These are phyloP conservation scores for Heliconius eleuchia DNA, from an alignment of 1,140 invertebrate genomes.

Conservation along the genomic window DNA sequence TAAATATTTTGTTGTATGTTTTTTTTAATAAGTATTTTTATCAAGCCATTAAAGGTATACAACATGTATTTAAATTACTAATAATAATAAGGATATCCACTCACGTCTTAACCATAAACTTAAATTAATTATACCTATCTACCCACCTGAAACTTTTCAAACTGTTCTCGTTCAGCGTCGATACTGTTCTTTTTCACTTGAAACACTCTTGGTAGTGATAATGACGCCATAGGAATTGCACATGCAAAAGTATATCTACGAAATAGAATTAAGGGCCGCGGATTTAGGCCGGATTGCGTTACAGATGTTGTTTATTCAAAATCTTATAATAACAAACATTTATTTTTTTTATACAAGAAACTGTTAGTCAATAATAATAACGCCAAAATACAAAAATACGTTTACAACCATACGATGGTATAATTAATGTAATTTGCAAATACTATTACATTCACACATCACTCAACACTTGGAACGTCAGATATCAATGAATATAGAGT, in stretches of 20 bases:
- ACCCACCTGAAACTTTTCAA: conserved; percentile 88
- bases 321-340: not conserved
- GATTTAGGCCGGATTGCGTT: not conserved
- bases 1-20: not conserved
- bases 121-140: not conserved
- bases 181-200: conserved; percentile 87
- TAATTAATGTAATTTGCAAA: conserved; percentile 3
- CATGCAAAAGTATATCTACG: conserved; percentile 58
- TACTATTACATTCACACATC: conserved; percentile 2
- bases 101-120: not conserved
- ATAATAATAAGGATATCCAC: not conserved
- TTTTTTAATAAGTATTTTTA: not conserved
- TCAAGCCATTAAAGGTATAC: too few species aligned
- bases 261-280: conserved; percentile 46
- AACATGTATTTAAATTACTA: not conserved
- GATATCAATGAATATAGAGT: conserved; percentile 12
- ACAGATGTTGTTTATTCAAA: conserved; percentile 2
- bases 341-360: not conserved
- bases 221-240: conserved; percentile 84
- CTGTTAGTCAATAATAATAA: not conserved
- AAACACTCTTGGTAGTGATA: conserved; percentile 87
- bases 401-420: not conserved
- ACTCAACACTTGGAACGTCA: not conserved
- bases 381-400: conserved; percentile 4
- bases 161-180: conserved; percentile 88